Conservation (phyloP, 1,140 invertebrate genomes). For the Ctenoplectra terminalis region DNA sequence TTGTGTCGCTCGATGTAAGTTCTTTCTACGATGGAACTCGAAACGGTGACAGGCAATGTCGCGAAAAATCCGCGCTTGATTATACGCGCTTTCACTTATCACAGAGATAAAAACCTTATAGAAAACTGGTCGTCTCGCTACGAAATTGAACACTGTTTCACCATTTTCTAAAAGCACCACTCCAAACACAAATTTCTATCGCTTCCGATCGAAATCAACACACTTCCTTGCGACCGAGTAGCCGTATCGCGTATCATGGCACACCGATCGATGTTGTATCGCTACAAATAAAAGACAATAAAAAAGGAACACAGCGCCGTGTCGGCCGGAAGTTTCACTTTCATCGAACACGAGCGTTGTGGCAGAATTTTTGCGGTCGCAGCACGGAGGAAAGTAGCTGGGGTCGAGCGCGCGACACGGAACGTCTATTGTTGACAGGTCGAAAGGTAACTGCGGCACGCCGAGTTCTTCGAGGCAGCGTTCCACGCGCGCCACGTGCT, state of each 20-base stretch:
- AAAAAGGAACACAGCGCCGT: no score
- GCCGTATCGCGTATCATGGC: no score
- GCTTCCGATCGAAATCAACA: not conserved
- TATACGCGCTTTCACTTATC: not conserved
- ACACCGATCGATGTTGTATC: no score
- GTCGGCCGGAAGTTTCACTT: not conserved
- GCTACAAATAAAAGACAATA: no score
- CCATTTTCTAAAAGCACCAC: not conserved
- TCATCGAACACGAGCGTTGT: not conserved
- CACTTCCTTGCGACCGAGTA: not conserved
- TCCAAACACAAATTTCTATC: not conserved
- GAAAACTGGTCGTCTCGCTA: not conserved
- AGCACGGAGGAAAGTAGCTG: not conserved
- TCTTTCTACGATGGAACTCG: not conserved
- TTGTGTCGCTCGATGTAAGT: not conserved
- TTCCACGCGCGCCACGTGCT: constrained; percentile 50
- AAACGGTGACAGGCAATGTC: not conserved
- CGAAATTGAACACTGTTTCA: not conserved
- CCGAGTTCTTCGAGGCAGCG: constrained; percentile 25
- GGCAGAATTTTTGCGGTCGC: not conserved
- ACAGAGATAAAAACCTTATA: not conserved
- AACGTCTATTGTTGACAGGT: constrained; percentile 48
- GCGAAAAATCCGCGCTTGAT: not conserved
- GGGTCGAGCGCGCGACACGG: not conserved
- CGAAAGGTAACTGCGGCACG: constrained; percentile 49